phyloP scores from a whole-genome alignment of 2,797 vertebrate species.

The Rhinatrema bivittatum region DNA sequence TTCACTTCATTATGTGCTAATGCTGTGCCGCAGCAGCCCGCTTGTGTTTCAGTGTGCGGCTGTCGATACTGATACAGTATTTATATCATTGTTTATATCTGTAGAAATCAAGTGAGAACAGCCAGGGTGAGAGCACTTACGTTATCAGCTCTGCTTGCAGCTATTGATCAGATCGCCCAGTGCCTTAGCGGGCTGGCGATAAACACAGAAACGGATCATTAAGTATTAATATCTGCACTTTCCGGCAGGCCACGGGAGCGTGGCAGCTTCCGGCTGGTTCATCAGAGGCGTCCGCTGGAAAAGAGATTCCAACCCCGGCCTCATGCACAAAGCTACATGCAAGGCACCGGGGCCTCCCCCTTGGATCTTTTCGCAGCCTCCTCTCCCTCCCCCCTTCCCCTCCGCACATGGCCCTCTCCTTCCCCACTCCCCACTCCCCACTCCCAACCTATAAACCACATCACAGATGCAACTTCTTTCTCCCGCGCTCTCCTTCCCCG shows the following conservation, averaged over 20 bases:
- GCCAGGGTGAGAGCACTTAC: constrained; percentile 5
- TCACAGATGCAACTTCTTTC: too few species aligned
- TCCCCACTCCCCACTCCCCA: too few species aligned
- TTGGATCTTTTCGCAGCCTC: too few species aligned
- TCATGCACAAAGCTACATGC: too few species aligned
- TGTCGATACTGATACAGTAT: constrained; percentile 13
- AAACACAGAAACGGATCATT: neutral
- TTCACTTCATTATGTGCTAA: constrained; percentile 8
- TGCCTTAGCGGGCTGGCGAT: rapidly evolving
- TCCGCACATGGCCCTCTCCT: too few species aligned
- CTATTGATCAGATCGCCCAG: neutral
- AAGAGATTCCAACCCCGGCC: too few species aligned
- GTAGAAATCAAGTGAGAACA: constrained; percentile 4
- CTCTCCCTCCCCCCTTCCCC: too few species aligned
- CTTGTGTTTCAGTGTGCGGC: constrained; percentile 2
- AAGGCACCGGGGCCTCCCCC: too few species aligned
- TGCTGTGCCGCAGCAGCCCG: neutral
- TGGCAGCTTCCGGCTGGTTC: constrained; percentile 25
- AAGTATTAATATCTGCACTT: neutral
- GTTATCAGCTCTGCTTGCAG: neutral
- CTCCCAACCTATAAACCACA: too few species aligned
- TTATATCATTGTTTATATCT: constrained; percentile 12
- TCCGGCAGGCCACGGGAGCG: neutral
- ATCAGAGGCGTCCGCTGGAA: constrained; percentile 28
- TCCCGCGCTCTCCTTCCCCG: too few species aligned